Percentiles rank a stretch among this genome's conserved stretches.
These are phyloP conservation scores for Cheilosia impressa DNA, from an alignment of 2,888 invertebrate genomes.

Conservation along the genomic window DNA sequence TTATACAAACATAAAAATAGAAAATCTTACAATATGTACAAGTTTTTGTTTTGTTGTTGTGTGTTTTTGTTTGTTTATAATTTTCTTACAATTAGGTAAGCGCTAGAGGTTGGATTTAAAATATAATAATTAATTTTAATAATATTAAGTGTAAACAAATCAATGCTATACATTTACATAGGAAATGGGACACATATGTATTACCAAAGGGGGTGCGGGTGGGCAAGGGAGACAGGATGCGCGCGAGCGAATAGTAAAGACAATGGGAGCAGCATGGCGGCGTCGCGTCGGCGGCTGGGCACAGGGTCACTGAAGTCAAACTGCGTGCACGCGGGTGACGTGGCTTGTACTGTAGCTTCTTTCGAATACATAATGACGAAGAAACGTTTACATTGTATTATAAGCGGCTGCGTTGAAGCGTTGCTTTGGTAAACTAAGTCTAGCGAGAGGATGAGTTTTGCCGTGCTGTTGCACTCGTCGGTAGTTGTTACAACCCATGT, in stretches of 20 bases:
- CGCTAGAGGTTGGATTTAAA: conserved; percentile 73
- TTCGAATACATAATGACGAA: conserved; percentile 14
- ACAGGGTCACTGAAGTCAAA: conserved; percentile 56
- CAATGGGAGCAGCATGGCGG: conserved; percentile 32
- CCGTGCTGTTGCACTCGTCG: conserved; percentile 95
- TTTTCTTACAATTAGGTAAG: conserved; percentile 74
- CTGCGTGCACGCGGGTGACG: conserved; percentile 19
- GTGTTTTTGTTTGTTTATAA: conserved; percentile 68
- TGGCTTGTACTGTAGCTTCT: conserved; percentile 35
- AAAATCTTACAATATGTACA: conserved; percentile 81
- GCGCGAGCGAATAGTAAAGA: conserved; percentile 49
- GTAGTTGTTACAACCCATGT: conserved; percentile 80
- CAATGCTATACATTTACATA: conserved; percentile 73
- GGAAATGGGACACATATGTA: conserved; percentile 62
- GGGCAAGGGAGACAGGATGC: conserved; percentile 40
- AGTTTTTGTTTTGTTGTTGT: conserved; percentile 73
- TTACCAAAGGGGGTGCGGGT: conserved; percentile 49
- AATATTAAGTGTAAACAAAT: conserved; percentile 72
- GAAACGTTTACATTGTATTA: conserved; percentile 90
- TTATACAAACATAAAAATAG: conserved; percentile 81
- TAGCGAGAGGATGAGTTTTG: conserved; percentile 95
- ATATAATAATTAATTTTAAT: conserved; percentile 72
- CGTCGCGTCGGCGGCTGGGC: conserved; percentile 27
- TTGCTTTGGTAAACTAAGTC: conserved; percentile 91
- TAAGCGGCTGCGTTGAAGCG: conserved; percentile 91